These are phyloP conservation scores for Spinibarbus caldwelli DNA, from an alignment of 2,797 vertebrate species.

Conservation along the genomic window DNA sequence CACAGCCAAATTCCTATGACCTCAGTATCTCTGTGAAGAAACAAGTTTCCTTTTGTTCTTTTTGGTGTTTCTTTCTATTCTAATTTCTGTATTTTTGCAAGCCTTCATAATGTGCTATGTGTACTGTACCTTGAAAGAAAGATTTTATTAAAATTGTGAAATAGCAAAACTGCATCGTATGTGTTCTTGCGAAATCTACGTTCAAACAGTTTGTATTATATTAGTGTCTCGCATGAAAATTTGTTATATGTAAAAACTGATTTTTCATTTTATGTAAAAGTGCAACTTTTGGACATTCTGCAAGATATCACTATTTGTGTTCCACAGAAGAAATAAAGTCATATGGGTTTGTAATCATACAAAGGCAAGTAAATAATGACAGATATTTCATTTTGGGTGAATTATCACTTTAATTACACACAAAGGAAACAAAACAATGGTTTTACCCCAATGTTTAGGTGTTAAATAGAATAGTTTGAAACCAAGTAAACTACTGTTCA, in stretches of 20 bases:
- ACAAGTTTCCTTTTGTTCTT: not conserved
- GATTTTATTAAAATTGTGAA: slow-evolving; percentile 53
- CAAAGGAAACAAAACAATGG: not conserved
- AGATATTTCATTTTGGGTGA: no score
- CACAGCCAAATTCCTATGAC: slow-evolving; percentile 26
- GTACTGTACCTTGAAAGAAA: slow-evolving; percentile 49
- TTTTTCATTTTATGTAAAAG: not conserved
- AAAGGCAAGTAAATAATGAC: no score
- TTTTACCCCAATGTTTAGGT: not conserved
- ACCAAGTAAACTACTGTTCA: not conserved
- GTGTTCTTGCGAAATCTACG: not conserved
- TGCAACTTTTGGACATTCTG: not conserved
- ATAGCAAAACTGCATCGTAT: not conserved
- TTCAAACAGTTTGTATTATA: not conserved
- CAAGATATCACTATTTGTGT: not conserved
- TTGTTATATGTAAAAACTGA: not conserved
- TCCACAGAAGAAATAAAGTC: not conserved
- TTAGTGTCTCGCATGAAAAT: not conserved
- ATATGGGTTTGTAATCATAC: no score
- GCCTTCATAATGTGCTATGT: slow-evolving; percentile 36
- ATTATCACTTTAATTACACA: no score
- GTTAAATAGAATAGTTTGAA: not conserved
- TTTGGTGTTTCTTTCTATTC: not conserved
- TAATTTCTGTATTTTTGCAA: slow-evolving; percentile 27
- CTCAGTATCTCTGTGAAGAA: slow-evolving; percentile 14